phyloP scores from a whole-genome alignment of 2,888 invertebrate genomes.

The Heteromyza rotundicornis region DNA sequence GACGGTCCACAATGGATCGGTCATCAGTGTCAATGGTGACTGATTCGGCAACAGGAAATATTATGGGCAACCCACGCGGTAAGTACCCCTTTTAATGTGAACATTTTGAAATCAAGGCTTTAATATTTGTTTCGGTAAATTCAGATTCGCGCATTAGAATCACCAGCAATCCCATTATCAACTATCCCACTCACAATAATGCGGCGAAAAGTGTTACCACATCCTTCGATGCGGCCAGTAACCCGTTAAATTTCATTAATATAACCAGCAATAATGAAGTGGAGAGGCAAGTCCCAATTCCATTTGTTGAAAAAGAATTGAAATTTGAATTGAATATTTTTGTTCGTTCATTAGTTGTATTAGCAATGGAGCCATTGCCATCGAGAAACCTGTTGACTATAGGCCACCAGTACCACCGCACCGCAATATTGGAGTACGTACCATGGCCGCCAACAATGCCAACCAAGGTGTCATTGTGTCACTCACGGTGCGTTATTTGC shows the following conservation, averaged over 20 bases:
- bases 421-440: slow-evolving; percentile 70
- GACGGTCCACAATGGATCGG: slow-evolving; percentile 74
- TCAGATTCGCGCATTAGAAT: slow-evolving; percentile 70
- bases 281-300: background rate
- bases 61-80: background rate
- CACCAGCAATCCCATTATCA: slow-evolving; percentile 77
- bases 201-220: slow-evolving; percentile 67
- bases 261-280: background rate
- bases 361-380: background rate
- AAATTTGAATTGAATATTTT: background rate
- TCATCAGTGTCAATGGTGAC: slow-evolving; percentile 54
- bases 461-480: no score
- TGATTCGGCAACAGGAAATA: slow-evolving; percentile 29
- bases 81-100: background rate
- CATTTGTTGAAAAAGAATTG: background rate
- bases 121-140: slow-evolving; percentile 11
- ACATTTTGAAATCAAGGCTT: slow-evolving; percentile 38
- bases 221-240: slow-evolving; percentile 71
- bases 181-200: slow-evolving; percentile 73
- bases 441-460: slow-evolving; percentile 4
- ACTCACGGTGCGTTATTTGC: no score
- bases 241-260: background rate
- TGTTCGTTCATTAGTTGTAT: background rate
- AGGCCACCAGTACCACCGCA: slow-evolving; percentile 90
- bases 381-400: slow-evolving; percentile 72